Base-by-base conservation (phyloP, 2,797 vertebrate species). In the Enteromius mattozi region DNA sequence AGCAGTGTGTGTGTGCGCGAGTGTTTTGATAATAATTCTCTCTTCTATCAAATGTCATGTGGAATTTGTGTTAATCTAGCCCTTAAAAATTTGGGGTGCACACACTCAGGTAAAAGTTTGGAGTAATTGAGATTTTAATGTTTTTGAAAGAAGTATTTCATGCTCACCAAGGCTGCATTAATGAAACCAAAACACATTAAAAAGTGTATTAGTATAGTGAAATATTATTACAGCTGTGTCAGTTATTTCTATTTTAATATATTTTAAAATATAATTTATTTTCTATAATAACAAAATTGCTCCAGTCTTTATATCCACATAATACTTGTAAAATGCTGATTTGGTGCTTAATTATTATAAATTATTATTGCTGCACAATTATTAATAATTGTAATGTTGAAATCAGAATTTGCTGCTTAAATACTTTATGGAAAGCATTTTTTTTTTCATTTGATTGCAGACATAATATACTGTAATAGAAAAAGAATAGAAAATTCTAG, bases 1-100 rank as follows among this genome's bases (percentile, higher is more conserved):
- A 65, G 35, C n/a, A 56, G 16, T 74, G n/a, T 54, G 21, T 35
- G 33, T 65, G 40, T 19, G 24, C 19, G 37, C 42, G 42, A 45
- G 42, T 45, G 74, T 54, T 56, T n/a, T 54, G 61, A 24, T 33
- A 78, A 71, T 84, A 12, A 63, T 71, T 78, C n/a, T 59, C 49
- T 84, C 54, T 71, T 70, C 49, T 49, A n/a, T 30, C 65, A 78
- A 69, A 69, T 66, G 30, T 17, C 63, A 56, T 6, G 16, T 19
- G 45, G 59, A 30, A 30, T 74, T 75, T 76, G 63, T 80, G 12
- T 83, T 59, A 66, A 83, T 77, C 63, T 77, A 68, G 12, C n/a
- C 40, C 42, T 35, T 65, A 40, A n/a, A 10, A 12, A 10, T 7
- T 63, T 45, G 49, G 66, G 17, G 7, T 54, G 24, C 51, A 56